These are phyloP conservation scores for Dipus sagitta DNA, from an alignment of 2,797 vertebrate genomes.

Conservation along the genomic window DNA sequence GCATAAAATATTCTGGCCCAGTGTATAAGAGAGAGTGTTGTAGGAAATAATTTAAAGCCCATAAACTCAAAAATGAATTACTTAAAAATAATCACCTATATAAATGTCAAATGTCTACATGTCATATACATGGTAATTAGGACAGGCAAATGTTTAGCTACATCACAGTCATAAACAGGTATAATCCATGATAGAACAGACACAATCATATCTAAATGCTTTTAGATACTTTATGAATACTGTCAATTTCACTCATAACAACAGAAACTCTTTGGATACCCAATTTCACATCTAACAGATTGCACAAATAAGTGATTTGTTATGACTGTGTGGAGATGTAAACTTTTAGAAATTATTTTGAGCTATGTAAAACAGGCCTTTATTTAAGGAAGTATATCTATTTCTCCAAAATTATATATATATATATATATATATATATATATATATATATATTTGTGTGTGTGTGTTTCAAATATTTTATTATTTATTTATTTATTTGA, in stretches of 20 bases:
- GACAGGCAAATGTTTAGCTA: neutral
- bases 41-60: no score
- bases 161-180: rapidly evolving
- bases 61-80: neutral
- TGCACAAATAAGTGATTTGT: neutral
- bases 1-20: no score
- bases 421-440: no score
- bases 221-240: neutral
- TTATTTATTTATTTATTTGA: no score
- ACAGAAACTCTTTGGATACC: neutral
- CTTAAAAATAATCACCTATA: neutral
- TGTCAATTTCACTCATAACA: neutral
- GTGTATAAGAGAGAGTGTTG: no score
- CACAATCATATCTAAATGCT: neutral
- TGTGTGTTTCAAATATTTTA: no score
- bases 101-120: neutral
- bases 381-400: neutral
- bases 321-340: neutral
- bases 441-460: no score
- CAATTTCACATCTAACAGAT: neutral
- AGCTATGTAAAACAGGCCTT: neutral
- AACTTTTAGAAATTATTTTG: neutral
- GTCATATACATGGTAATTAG: neutral
- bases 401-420: neutral
- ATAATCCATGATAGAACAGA: neutral